Percentiles rank a stretch among this genome's conserved stretches.
Evolutionary conservation across 2,888 invertebrate genomes (phyloP).

Genomic region (Axea sp.): DNA sequence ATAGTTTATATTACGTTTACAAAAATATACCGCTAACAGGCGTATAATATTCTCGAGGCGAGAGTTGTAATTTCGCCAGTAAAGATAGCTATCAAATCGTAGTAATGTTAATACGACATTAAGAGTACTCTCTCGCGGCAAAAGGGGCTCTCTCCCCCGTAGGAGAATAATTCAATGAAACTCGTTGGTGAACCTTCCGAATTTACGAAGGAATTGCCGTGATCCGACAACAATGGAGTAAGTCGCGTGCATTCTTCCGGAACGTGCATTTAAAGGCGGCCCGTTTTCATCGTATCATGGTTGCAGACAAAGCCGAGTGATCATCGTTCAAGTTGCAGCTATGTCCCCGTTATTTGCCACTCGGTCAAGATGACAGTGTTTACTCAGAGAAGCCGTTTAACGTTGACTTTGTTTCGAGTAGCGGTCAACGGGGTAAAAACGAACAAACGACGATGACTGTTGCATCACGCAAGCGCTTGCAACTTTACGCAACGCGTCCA

Average conservation of each 20-base stretch:
- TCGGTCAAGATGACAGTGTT: constrained; percentile 61
- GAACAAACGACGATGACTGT: constrained; percentile 11
- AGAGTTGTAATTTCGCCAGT: constrained; percentile 48
- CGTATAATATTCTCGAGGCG: constrained; percentile 41
- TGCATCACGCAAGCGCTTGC: not conserved
- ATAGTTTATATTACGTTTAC: constrained; percentile 29
- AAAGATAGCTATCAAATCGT: constrained; percentile 53
- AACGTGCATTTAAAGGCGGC: constrained; percentile 58
- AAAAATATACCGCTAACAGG: constrained; percentile 41
- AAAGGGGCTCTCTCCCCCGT: constrained; percentile 7
- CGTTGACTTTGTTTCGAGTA: constrained; percentile 38
- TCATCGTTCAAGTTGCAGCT: constrained; percentile 47
- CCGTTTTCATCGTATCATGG: constrained; percentile 46
- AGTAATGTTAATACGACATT: constrained; percentile 54
- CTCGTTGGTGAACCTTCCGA: constrained; percentile 51
- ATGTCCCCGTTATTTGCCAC: constrained; percentile 55
- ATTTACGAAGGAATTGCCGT: constrained; percentile 53
- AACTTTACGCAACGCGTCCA: constrained; percentile 13
- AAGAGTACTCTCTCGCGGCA: constrained; percentile 33
- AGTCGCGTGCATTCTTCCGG: constrained; percentile 63
- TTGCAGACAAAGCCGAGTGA: constrained; percentile 55
- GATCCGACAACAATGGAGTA: constrained; percentile 59
- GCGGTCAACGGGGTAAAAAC: not conserved
- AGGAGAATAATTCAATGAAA: constrained; percentile 53
- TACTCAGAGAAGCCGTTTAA: constrained; percentile 44